Evolutionary conservation across 2,888 invertebrate species (phyloP), one percentile per base, ranked within the genome.

Genomic region (Baccha elongata): DNA sequence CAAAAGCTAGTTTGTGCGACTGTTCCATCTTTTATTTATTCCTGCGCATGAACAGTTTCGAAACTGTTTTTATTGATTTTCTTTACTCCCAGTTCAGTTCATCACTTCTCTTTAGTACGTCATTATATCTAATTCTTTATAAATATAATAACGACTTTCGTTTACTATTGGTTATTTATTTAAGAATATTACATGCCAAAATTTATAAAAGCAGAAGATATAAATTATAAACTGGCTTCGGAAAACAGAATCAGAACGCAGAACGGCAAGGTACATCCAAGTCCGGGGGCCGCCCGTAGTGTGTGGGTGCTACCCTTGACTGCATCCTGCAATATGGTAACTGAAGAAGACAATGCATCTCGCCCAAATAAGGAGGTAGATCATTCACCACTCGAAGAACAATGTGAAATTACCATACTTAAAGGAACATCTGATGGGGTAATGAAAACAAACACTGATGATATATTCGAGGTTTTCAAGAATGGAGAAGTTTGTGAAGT

Each of bases 281-380:
- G 96, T 91, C 96, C 96, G 92, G 96, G 96, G 93, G 95, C 95
- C 91, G 96, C 96, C 92, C 95, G 95, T 91, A 96, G 95, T 91
- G 96, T 96, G 90, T 96, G 96, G 96, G 96, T 96, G 91, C 92
- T 96, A 93, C 94, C 94, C 92, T 93, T 93, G 92, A 94, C 94
- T 91, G 94, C 94, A 90, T 94, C 94, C 86, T 95, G 95, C 92
- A 94, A 94, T 87, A 95, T 95, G 95, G 94, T 94, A 76, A 94
- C 94, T 3, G 95, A 95, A 86, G 92, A 93, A 86, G 94, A 93
- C 76, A 89, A 92, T 84, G 92, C 92, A 86, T 91, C 91, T 29
- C 91, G 90, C 53, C 88, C 91, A 86, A 87, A 89, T 50, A 87
- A 88, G 88, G 87, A 88, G 71, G 91, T 89, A 60, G 91, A 91